Evolutionary conservation across 2,113 vertebrate genomes (phyloP).

Genomic region (Channa argus): DNA sequence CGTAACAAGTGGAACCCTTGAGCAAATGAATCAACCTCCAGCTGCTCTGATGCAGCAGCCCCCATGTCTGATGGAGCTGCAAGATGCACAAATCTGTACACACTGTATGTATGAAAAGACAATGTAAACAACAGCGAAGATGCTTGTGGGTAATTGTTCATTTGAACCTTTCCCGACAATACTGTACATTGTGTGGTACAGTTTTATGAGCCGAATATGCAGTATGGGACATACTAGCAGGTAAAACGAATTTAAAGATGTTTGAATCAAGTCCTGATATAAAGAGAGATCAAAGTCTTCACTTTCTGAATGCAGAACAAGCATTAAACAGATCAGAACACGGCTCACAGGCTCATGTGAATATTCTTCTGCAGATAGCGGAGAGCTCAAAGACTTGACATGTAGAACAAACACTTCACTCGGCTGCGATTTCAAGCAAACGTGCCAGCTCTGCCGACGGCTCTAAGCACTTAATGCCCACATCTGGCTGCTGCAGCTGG

Average conservation of each 20-base stretch:
- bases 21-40: constrained; percentile 11
- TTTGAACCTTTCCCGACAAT: background rate
- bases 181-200: background rate
- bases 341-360: background rate
- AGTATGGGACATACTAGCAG: no score
- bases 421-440: constrained; percentile 44
- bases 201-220: background rate
- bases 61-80: constrained; percentile 1
- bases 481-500: constrained; percentile 68
- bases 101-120: background rate
- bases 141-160: background rate
- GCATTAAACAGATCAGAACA: constrained; percentile 8
- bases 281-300: background rate
- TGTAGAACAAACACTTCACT: constrained; percentile 36
- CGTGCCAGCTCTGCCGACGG: constrained; percentile 43
- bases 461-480: constrained; percentile 55
- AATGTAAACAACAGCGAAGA: background rate
- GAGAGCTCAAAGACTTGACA: constrained; percentile 12
- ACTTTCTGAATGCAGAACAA: constrained; percentile 8
- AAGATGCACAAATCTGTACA: background rate
- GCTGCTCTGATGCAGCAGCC: constrained; percentile 11
- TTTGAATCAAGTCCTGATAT: background rate
- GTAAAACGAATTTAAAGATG: no score
- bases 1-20: background rate
- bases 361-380: constrained; percentile 8